Conservation (phyloP, 2,888 invertebrate genomes). For the Drosophila hamatofila region DNA sequence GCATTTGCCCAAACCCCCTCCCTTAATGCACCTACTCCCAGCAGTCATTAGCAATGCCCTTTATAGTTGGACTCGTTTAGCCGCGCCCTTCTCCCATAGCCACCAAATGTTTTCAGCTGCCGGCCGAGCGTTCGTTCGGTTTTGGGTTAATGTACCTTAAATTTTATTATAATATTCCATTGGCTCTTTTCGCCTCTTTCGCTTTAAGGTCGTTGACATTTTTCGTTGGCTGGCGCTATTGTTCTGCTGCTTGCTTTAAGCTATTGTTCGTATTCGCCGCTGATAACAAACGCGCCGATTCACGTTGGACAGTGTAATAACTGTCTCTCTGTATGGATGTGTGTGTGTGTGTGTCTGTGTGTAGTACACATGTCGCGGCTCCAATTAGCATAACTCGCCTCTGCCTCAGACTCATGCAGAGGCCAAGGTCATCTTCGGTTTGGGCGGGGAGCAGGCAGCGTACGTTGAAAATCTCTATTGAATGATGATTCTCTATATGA, state of each 20-base stretch:
- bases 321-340: background rate
- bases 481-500: slow-evolving; percentile 5
- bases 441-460: slow-evolving; percentile 2
- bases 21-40: background rate
- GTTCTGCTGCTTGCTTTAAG: slow-evolving; percentile 49
- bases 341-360: slow-evolving; percentile 18
- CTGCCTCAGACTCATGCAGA: slow-evolving; percentile 17
- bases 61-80: slow-evolving; percentile 7
- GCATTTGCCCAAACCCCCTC: slow-evolving; percentile 1
- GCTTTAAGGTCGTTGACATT: slow-evolving; percentile 76
- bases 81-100: slow-evolving; percentile 49
- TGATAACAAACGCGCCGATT: slow-evolving; percentile 52
- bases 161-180: slow-evolving; percentile 75
- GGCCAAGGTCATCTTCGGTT: slow-evolving; percentile 60
- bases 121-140: slow-evolving; percentile 11
- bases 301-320: slow-evolving; percentile 44
- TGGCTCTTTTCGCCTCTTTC: slow-evolving; percentile 55
- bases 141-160: slow-evolving; percentile 78
- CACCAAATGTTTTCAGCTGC: slow-evolving; percentile 36
- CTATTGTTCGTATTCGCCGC: slow-evolving; percentile 59
- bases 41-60: slow-evolving; percentile 6
- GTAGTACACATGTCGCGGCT: slow-evolving; percentile 33
- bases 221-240: slow-evolving; percentile 59
- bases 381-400: slow-evolving; percentile 55
- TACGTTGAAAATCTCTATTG: slow-evolving; percentile 3